Evolutionary conservation across 2,113 vertebrate genomes (phyloP).

Genomic region (Burhinus oedicnemus): DNA sequence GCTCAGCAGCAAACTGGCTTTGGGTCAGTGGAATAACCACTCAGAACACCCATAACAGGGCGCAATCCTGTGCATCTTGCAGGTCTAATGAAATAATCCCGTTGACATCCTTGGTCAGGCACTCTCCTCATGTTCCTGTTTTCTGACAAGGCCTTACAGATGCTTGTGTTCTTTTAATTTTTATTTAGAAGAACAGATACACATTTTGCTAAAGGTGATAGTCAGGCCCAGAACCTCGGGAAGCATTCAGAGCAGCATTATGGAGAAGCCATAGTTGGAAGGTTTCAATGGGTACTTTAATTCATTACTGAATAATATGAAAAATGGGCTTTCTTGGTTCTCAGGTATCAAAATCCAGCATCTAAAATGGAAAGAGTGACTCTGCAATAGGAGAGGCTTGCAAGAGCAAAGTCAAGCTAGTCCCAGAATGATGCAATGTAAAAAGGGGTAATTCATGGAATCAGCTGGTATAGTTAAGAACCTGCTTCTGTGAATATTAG

Average conservation of each 20-base stretch:
- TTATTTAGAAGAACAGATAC: neutral
- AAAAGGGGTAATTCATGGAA: neutral
- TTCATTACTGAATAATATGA: neutral
- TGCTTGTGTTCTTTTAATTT: neutral
- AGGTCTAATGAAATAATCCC: neutral
- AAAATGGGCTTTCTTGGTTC: neutral
- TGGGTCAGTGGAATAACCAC: neutral
- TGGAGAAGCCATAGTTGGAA: neutral
- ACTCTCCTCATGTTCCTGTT: neutral
- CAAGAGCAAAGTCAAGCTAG: neutral
- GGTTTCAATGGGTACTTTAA: neutral
- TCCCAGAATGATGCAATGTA: neutral
- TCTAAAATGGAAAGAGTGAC: neutral
- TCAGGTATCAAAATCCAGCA: neutral
- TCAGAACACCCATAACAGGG: neutral
- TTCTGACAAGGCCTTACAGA: neutral
- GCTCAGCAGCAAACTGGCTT: neutral
- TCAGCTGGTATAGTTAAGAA: neutral
- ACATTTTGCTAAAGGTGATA: neutral
- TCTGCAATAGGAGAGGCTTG: neutral
- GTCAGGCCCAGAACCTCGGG: neutral
- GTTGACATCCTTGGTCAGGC: neutral
- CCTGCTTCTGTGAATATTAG: neutral
- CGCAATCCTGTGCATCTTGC: neutral
- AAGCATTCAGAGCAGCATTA: neutral